Percentiles rank a stretch among this genome's conserved stretches.
Conservation (phyloP, 2,113 vertebrate species). For the Oreochromis spilurus region DNA sequence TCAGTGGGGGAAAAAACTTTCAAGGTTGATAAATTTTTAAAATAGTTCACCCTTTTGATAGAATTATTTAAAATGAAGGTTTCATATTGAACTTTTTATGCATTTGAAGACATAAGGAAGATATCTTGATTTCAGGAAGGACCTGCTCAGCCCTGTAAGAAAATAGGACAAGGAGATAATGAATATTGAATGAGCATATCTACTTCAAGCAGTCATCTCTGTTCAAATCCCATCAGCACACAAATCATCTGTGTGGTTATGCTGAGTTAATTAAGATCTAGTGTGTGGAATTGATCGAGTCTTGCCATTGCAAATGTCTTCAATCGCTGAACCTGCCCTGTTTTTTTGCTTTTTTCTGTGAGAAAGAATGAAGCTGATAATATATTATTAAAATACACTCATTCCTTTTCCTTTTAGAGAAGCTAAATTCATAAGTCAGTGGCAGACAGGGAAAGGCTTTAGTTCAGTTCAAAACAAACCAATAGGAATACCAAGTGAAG, state of each 20-base stretch:
- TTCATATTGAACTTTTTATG: conserved; percentile 4
- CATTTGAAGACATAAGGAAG: conserved; percentile 11
- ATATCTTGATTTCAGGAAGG: conserved; percentile 29
- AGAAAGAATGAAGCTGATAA: background rate
- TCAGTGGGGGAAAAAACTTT: background rate
- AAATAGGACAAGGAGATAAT: conserved; percentile 50
- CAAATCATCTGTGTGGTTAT: conserved; percentile 54
- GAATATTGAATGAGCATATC: conserved; percentile 61
- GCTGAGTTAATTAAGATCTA: conserved; percentile 61
- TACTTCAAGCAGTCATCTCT: conserved; percentile 49
- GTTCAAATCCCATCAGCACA: conserved; percentile 55
- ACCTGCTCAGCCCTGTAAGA: conserved; percentile 34
- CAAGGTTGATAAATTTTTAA: conserved; percentile 19
- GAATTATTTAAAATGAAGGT: conserved; percentile 33
- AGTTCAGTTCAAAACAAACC: background rate
- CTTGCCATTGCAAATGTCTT: conserved; percentile 28
- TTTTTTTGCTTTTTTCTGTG: background rate
- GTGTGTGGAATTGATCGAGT: conserved; percentile 48
- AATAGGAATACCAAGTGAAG: background rate
- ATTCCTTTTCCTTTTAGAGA: background rate
- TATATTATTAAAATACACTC: background rate
- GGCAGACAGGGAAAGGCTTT: background rate
- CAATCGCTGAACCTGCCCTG: conserved; percentile 11
- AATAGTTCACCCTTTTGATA: background rate
- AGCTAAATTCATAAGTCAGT: background rate